phyloP scores from a whole-genome alignment of 1,140 invertebrate genomes.

The Drosophila arawakana region DNA sequence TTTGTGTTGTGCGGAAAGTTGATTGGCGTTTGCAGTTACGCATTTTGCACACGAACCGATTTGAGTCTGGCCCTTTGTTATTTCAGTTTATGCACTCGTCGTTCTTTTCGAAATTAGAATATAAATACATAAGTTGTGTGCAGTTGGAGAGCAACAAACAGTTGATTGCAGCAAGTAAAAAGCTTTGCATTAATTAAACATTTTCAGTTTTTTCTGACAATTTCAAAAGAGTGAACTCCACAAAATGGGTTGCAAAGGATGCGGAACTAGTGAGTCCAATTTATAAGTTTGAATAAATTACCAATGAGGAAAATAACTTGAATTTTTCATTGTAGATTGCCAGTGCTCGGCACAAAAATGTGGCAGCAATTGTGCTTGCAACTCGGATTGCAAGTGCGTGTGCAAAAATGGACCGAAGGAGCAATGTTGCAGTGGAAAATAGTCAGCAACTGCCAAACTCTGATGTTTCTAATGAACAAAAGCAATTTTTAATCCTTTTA shows the following conservation, averaged over 20 bases:
- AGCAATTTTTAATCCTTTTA: constrained; percentile 3
- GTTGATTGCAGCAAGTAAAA: constrained; percentile 46
- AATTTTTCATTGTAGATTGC: constrained; percentile 51
- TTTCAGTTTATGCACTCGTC: constrained; percentile 60
- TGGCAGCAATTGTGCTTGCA: constrained; percentile 64
- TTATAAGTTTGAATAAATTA: constrained; percentile 5
- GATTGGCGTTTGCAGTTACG: constrained; percentile 36
- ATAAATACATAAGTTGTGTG: constrained; percentile 36
- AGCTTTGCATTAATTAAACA: constrained; percentile 23
- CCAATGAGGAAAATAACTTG: constrained; percentile 11
- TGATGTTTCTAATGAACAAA: constrained; percentile 1
- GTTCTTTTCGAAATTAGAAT: not conserved
- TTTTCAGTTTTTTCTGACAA: not conserved
- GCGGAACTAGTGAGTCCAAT: constrained; percentile 59
- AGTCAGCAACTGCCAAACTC: not conserved
- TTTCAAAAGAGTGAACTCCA: not conserved
- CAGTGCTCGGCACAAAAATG: constrained; percentile 59
- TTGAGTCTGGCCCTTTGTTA: constrained; percentile 46
- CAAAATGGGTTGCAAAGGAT: constrained; percentile 67
- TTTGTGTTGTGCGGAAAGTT: constrained; percentile 32
- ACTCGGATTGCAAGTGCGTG: constrained; percentile 62
- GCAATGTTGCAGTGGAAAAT: constrained; percentile 69
- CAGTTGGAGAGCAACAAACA: constrained; percentile 36
- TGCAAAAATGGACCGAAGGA: constrained; percentile 70
- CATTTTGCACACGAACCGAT: constrained; percentile 60